Percentiles rank a stretch among this genome's conserved stretches.
These are phyloP conservation scores for Icerya purchasi DNA, from an alignment of 2,888 invertebrate genomes.

Conservation along the genomic window DNA sequence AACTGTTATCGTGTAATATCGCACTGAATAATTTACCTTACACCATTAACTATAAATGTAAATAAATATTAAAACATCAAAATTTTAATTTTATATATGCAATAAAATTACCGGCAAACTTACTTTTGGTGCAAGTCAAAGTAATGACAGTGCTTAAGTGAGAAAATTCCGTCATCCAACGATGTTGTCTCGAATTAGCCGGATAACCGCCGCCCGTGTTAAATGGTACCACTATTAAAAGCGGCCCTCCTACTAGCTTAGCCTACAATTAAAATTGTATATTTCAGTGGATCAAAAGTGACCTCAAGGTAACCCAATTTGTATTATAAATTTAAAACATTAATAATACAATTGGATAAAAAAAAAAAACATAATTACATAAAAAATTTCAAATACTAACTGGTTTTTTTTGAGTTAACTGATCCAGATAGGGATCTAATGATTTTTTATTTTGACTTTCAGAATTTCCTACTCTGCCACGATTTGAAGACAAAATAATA, in stretches of 20 bases:
- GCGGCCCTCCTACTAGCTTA: constrained; percentile 45
- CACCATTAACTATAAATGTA: too few species aligned
- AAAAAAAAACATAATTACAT: constrained; percentile 12
- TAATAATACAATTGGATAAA: not conserved
- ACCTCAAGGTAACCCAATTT: too few species aligned
- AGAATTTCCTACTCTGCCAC: not conserved
- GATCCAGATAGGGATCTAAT: constrained; percentile 48
- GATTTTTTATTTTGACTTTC: constrained; percentile 20
- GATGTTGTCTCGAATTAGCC: constrained; percentile 31
- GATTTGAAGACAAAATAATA: constrained; percentile 4
- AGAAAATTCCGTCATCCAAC: constrained; percentile 46
- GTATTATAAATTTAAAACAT: too few species aligned
- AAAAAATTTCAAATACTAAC: constrained; percentile 25
- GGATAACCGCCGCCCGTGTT: constrained; percentile 21
- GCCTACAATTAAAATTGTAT: too few species aligned
- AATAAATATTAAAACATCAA: too few species aligned
- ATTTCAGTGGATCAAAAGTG: too few species aligned
- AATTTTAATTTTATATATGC: too few species aligned
- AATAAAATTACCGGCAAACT: constrained; percentile 10
- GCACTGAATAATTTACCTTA: too few species aligned
- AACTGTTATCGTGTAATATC: too few species aligned
- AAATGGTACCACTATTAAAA: constrained; percentile 40
- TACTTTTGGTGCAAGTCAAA: constrained; percentile 33
- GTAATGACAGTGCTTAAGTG: constrained; percentile 44
- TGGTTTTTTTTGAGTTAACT: constrained; percentile 36